These are phyloP conservation scores for Mola mola DNA, from an alignment of 2,113 vertebrate species.

Conservation along the genomic window DNA sequence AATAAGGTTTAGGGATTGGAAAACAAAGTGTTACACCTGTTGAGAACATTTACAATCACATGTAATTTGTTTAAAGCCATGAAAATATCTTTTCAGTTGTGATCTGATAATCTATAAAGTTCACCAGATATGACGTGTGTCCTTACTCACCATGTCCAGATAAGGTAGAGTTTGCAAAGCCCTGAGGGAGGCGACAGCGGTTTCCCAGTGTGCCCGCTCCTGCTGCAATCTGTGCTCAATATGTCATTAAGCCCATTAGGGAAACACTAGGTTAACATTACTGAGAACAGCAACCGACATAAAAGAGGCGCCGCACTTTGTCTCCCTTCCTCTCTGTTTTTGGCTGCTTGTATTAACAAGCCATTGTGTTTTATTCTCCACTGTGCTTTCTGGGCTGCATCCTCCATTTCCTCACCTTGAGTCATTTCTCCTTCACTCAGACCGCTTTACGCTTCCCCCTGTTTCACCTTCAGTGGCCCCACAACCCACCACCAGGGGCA, in stretches of 20 bases:
- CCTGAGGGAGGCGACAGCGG: conserved; percentile 74
- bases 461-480: conserved; percentile 37
- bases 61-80: conserved; percentile 11
- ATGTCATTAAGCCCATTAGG: conserved; percentile 75
- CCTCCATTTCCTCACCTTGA: conserved; percentile 58
- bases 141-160: conserved; percentile 20
- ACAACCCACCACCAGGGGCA: conserved; percentile 51
- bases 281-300: conserved; percentile 43
- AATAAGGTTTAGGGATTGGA: conserved; percentile 12
- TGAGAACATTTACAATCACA: conserved; percentile 8
- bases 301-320: conserved; percentile 51
- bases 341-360: conserved; percentile 49
- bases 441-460: conserved; percentile 18
- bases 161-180: conserved; percentile 48
- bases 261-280: conserved; percentile 66
- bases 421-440: conserved; percentile 56
- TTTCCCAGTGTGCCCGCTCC: conserved; percentile 60
- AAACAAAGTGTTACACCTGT: conserved; percentile 31
- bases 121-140: conserved; percentile 40
- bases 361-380: conserved; percentile 57
- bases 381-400: conserved; percentile 42
- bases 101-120: conserved; percentile 30
- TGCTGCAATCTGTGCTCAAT: conserved; percentile 71
- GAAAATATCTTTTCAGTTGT: conserved; percentile 16
- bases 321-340: conserved; percentile 63